Evolutionary conservation across 53 echinoderm and acorn worm species (phyloP), one percentile per base, ranked within the genome.

Genomic region (Astropecten irregularis): DNA sequence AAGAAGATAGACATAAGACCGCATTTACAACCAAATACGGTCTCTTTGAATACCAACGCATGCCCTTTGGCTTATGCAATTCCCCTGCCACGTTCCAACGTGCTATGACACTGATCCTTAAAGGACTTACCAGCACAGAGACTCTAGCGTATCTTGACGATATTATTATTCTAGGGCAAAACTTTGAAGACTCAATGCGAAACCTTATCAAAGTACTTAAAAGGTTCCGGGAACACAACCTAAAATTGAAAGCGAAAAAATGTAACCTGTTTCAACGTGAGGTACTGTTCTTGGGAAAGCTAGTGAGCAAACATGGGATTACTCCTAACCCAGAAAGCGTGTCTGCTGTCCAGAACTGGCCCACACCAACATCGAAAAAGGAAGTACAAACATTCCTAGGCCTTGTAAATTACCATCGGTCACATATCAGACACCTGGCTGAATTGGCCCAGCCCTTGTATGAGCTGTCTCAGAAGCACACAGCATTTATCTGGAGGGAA

Each of bases 1-100:
- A 82, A 67, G 44, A 51, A 29, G 92, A 92, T 38, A 49, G 56
- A 32, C 38, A 69, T 4, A 92, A 92, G 60, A 89, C 92, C 2
- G 89, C 83, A 1, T 87, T 92, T 50, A 50, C 31, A 16, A 71
- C 71, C n/a, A 71, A 33, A n/a, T 71, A 71, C 15, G 71, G 71
- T 4, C 19, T 71, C 8, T 71, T 61, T 34, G 49, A 50, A 9
- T 71, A 77, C 79, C 22, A 65, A 34, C 6, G 65, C 35, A 65
- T 65, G 65, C 65, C 65, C 13, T 65, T 65, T 38, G 65, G 65
- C 60, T 71, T n/a, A 85, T 90, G 90, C 26, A 90, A 42, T 29
- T 66, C 30, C 60, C 85, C 28, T 40, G 85, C 20, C 54, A 61
- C 20, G 56, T 82, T 65, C 21, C 85, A 49, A n/a, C 19, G 51